Evolutionary conservation across 1,140 invertebrate genomes (phyloP).

Genomic region (Holcopasites calliopsidis): DNA sequence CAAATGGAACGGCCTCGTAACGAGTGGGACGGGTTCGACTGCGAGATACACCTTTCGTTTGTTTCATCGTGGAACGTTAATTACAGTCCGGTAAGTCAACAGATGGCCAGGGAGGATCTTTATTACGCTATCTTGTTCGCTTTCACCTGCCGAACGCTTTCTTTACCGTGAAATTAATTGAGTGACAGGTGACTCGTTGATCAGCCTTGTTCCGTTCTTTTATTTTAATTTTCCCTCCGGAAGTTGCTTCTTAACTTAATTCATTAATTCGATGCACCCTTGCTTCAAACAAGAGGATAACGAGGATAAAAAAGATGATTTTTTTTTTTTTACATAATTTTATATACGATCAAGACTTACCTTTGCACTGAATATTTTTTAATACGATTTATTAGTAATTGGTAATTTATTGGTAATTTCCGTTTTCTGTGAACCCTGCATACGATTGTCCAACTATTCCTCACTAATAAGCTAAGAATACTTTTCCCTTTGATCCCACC

Average conservation of each 20-base stretch:
- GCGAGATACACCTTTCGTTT: not conserved
- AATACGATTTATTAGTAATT: no score
- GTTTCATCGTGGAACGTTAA: conserved; percentile 10
- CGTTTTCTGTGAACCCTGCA: no score
- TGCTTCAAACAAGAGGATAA: no score
- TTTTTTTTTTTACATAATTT: no score
- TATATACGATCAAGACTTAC: no score
- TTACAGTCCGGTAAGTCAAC: conserved; percentile 14
- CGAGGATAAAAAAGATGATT: no score
- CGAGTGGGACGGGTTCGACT: not conserved
- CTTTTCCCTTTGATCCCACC: no score
- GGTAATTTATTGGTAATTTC: no score
- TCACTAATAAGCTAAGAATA: no score
- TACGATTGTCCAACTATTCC: no score
- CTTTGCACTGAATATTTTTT: no score
- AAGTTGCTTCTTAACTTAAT: not conserved
- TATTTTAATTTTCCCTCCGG: not conserved
- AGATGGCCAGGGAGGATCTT: conserved; percentile 9
- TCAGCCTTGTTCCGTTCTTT: not conserved
- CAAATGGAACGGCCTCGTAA: not conserved
- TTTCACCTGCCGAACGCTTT: conserved; percentile 28
- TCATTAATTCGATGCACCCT: no score
- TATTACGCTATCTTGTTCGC: conserved; percentile 32
- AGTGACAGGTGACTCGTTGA: not conserved
- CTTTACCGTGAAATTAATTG: not conserved